Conservation (phyloP, 2,797 vertebrate species). For the Apodemus agrarius region DNA sequence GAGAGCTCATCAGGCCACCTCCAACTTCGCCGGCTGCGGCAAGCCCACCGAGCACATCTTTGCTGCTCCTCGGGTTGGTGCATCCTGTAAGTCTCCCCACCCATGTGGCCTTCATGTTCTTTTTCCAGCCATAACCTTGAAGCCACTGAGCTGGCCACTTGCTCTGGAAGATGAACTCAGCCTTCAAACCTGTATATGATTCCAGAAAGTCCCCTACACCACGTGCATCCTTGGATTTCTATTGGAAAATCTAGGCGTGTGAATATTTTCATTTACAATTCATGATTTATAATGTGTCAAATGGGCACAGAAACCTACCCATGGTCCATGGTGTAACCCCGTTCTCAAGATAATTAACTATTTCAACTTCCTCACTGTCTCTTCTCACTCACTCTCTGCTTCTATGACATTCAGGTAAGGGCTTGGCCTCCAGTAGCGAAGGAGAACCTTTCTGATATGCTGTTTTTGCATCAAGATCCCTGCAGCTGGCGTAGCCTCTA, state of each 20-base stretch:
- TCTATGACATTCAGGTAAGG: background rate
- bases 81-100: background rate
- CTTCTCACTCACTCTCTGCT: background rate
- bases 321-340: background rate
- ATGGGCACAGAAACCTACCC: background rate
- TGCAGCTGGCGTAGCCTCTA: background rate
- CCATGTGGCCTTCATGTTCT: background rate
- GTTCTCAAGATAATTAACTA: background rate
- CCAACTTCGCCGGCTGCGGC: background rate
- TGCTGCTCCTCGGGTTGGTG: background rate
- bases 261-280: slow-evolving; percentile 27
- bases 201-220: background rate
- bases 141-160: background rate
- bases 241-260: background rate
- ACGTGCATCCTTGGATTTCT: background rate
- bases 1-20: background rate
- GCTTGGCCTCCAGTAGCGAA: background rate
- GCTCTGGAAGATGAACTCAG: background rate
- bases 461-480: background rate
- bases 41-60: background rate
- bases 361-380: background rate
- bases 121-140: background rate
- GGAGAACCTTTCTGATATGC: background rate
- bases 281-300: background rate
- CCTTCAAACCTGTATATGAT: background rate